Percentiles rank a stretch among this genome's conserved stretches.
phyloP scores from a whole-genome alignment of 2,113 vertebrate species.

The Nerophis lumbriciformis region DNA sequence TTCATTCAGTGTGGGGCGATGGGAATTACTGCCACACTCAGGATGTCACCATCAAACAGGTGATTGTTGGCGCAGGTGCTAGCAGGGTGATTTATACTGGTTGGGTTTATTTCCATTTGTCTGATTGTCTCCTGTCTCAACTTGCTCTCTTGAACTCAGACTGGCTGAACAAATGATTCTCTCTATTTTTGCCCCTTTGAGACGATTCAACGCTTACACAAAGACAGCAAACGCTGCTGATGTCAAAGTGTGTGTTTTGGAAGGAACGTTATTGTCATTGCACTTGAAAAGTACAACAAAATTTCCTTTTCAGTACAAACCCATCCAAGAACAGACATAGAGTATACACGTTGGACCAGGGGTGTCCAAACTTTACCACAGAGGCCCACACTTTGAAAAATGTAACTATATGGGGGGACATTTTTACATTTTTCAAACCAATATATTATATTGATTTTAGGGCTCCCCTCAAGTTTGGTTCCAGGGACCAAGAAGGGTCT shows the following conservation, averaged over 20 bases:
- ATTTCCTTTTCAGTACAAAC: no score
- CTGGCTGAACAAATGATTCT: conserved; percentile 37
- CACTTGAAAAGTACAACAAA: no score
- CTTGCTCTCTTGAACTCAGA: conserved; percentile 49
- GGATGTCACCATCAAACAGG: conserved; percentile 48
- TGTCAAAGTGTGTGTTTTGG: neutral
- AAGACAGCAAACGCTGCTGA: conserved; percentile 38
- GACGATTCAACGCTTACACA: conserved; percentile 37
- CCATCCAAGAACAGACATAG: no score
- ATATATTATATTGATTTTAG: no score
- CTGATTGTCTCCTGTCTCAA: conserved; percentile 48
- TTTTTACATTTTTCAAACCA: no score
- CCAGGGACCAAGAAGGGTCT: no score
- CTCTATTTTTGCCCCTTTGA: conserved; percentile 24
- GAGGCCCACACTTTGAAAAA: no score
- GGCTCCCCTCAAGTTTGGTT: no score
- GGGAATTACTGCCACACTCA: conserved; percentile 30
- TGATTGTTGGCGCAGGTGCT: conserved; percentile 55
- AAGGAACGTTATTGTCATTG: no score
- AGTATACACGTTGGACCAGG: no score
- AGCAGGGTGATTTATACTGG: conserved; percentile 25
- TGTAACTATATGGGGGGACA: no score
- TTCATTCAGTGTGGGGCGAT: conserved; percentile 42
- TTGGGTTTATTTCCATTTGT: conserved; percentile 47
- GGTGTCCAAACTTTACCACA: no score